phyloP scores from a whole-genome alignment of 2,888 invertebrate species.

The Mellilla xanthometata region DNA sequence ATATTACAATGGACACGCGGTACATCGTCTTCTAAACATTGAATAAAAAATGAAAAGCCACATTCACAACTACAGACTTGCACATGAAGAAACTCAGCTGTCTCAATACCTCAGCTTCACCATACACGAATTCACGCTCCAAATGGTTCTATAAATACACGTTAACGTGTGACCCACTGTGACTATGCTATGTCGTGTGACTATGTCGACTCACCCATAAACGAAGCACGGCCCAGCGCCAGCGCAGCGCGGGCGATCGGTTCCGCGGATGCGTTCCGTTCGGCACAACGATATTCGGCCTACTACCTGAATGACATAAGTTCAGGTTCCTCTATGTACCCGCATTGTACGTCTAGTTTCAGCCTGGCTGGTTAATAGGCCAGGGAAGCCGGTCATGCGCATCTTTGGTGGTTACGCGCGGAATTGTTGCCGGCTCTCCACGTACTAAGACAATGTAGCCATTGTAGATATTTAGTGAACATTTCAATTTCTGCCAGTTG shows the following conservation, averaged over 20 bases:
- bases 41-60: background rate
- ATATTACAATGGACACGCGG: background rate
- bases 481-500: no score
- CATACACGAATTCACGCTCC: constrained; percentile 29
- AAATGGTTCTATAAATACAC: constrained; percentile 36
- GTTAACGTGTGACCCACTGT: constrained; percentile 33
- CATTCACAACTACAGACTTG: background rate
- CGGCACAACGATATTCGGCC: constrained; percentile 42
- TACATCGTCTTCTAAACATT: background rate
- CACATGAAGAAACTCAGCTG: background rate
- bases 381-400: constrained; percentile 59
- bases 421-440: constrained; percentile 3
- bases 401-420: constrained; percentile 23
- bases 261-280: constrained; percentile 49
- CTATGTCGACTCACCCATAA: constrained; percentile 60
- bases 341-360: constrained; percentile 44
- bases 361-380: constrained; percentile 59
- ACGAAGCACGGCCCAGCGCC: constrained; percentile 43
- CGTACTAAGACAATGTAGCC: background rate
- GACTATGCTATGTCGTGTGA: constrained; percentile 17
- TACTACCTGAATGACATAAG: constrained; percentile 47
- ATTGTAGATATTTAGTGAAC: background rate
- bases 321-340: constrained; percentile 36
- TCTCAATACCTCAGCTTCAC: constrained; percentile 7
- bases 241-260: constrained; percentile 41